These are phyloP conservation scores for Stegostoma tigrinum DNA, from an alignment of 2,113 vertebrate genomes.

Conservation along the genomic window DNA sequence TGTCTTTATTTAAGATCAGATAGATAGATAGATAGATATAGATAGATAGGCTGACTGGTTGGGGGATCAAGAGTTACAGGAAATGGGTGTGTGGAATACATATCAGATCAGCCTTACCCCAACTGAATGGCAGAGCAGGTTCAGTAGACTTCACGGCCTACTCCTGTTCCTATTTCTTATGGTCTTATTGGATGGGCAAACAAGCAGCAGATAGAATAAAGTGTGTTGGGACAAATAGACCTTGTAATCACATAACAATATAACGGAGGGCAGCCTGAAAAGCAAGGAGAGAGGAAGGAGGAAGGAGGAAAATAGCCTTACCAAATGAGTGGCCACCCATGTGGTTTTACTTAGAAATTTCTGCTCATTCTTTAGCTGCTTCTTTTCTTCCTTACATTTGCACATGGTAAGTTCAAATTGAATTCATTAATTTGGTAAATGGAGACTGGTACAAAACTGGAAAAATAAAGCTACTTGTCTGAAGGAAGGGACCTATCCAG, in stretches of 20 bases:
- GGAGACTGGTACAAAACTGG: not conserved
- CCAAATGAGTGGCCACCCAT: not conserved
- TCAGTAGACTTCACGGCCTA: too few species aligned
- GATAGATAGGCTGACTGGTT: too few species aligned
- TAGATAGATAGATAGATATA: too few species aligned
- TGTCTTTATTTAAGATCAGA: too few species aligned
- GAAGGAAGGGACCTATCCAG: not conserved
- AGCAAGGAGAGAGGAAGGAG: not conserved
- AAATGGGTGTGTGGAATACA: too few species aligned
- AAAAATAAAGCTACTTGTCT: not conserved
- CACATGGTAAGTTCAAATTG: not conserved
- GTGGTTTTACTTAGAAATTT: not conserved
- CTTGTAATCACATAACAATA: not conserved
- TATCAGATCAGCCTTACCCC: too few species aligned
- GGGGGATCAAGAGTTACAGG: too few species aligned
- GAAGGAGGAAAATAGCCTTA: not conserved
- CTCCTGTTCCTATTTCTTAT: too few species aligned
- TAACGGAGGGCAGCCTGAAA: not conserved
- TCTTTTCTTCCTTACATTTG: not conserved
- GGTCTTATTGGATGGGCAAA: too few species aligned
- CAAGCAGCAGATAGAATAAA: too few species aligned
- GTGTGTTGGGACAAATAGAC: not conserved
- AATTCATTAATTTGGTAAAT: not conserved
- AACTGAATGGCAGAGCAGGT: too few species aligned
- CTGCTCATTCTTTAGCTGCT: not conserved